Evolutionary conservation across 1,140 invertebrate species (phyloP).

Genomic region (Lucilia sericata): DNA sequence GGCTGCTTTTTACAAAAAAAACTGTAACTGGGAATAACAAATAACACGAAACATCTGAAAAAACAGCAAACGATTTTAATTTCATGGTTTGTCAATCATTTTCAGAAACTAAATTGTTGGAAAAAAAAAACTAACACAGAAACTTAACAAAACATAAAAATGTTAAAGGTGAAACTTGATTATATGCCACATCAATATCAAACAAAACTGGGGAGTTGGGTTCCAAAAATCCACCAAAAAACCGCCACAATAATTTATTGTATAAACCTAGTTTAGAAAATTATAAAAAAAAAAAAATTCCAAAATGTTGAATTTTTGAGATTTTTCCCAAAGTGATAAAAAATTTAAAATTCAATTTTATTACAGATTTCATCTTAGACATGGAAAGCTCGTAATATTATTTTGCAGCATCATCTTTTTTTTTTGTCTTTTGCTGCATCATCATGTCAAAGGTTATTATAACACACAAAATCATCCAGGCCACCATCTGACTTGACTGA

Average conservation of each 20-base stretch:
- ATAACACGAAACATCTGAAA: not conserved
- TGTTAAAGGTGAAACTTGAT: slow-evolving; percentile 29
- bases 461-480: slow-evolving; percentile 30
- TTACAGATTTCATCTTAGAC: not conserved
- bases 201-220: not conserved
- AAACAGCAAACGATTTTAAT: slow-evolving; percentile 13
- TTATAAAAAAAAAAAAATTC: not conserved
- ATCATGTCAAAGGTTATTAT: slow-evolving; percentile 41
- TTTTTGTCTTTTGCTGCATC: not conserved
- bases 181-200: slow-evolving; percentile 18
- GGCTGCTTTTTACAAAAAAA: not conserved
- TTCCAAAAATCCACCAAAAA: no score
- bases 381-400: not conserved
- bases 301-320: not conserved
- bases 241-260: no score
- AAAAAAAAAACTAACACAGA: slow-evolving; percentile 4
- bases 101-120: not conserved
- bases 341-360: slow-evolving; percentile 32
- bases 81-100: slow-evolving; percentile 29
- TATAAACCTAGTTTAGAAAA: not conserved
- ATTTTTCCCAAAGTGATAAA: slow-evolving; percentile 29
- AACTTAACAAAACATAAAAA: not conserved
- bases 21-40: not conserved
- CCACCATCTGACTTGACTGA: not conserved
- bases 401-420: not conserved